phyloP scores from a whole-genome alignment of 2,888 invertebrate genomes.

The Odontocolon sp. region DNA sequence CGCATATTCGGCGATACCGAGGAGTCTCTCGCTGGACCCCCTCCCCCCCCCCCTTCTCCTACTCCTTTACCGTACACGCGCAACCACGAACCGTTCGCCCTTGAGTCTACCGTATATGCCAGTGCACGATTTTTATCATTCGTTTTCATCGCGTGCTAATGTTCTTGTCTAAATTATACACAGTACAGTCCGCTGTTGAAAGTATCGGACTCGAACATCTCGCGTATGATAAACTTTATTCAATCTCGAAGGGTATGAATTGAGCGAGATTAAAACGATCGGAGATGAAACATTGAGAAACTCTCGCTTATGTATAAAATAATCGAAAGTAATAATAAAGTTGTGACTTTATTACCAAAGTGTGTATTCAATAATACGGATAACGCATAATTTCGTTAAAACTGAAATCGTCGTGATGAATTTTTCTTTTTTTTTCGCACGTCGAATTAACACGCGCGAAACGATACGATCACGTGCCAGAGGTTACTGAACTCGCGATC shows the following conservation, averaged over 20 bases:
- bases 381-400: too few species aligned
- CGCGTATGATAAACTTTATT: neutral
- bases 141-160: neutral
- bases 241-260: neutral
- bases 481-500: slow-evolving; percentile 21
- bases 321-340: too few species aligned
- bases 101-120: slow-evolving; percentile 34
- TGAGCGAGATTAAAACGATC: too few species aligned
- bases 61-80: slow-evolving; percentile 15
- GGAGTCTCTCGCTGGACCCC: slow-evolving; percentile 19
- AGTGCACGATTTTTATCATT: neutral
- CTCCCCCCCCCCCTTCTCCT: slow-evolving; percentile 7
- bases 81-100: slow-evolving; percentile 44
- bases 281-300: too few species aligned
- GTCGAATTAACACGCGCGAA: too few species aligned
- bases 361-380: too few species aligned
- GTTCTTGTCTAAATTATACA: neutral
- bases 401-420: too few species aligned
- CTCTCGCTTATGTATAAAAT: too few species aligned
- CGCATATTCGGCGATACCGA: slow-evolving; percentile 78
- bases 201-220: neutral
- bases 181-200: neutral
- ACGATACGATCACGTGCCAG: too few species aligned
- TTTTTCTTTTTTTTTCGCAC: too few species aligned
- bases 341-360: too few species aligned